Percentiles rank a stretch among this genome's conserved stretches.
Evolutionary conservation across 2,888 invertebrate genomes (phyloP).

Genomic region (Alentia gelatinosa): DNA sequence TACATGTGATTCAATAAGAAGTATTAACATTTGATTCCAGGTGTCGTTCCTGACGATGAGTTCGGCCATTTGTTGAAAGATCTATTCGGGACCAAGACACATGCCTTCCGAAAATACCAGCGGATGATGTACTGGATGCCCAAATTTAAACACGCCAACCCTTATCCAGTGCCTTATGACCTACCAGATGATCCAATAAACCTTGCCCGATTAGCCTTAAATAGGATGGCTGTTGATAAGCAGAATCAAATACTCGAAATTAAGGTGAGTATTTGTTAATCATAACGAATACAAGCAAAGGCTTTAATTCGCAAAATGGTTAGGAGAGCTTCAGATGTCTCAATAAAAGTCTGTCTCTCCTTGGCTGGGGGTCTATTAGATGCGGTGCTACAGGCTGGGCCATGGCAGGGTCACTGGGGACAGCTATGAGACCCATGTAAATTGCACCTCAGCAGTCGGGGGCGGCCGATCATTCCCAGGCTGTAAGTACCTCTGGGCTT

Average conservation of each 20-base stretch:
- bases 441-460: no score
- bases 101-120: slow-evolving; percentile 82
- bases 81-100: slow-evolving; percentile 89
- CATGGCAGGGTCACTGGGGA: no score
- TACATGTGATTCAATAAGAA: no score
- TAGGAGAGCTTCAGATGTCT: no score
- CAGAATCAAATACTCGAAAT: slow-evolving; percentile 84
- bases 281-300: background rate
- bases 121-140: slow-evolving; percentile 87
- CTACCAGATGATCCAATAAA: slow-evolving; percentile 89
- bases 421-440: no score
- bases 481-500: no score
- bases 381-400: no score
- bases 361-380: no score
- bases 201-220: slow-evolving; percentile 90
- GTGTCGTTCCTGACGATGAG: slow-evolving; percentile 94
- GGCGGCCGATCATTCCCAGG: no score
- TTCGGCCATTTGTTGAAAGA: slow-evolving; percentile 90
- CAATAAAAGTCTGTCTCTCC: no score
- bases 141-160: slow-evolving; percentile 88
- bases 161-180: slow-evolving; percentile 81
- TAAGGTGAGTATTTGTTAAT: slow-evolving; percentile 49
- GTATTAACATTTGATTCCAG: slow-evolving; percentile 82
- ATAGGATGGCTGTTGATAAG: slow-evolving; percentile 91
- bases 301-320: no score